A percentile compares a stretch with the other conserved stretches of the same genome.
Evolutionary conservation across 2,888 invertebrate genomes (phyloP).

Genomic region (Nasonia oneida): DNA sequence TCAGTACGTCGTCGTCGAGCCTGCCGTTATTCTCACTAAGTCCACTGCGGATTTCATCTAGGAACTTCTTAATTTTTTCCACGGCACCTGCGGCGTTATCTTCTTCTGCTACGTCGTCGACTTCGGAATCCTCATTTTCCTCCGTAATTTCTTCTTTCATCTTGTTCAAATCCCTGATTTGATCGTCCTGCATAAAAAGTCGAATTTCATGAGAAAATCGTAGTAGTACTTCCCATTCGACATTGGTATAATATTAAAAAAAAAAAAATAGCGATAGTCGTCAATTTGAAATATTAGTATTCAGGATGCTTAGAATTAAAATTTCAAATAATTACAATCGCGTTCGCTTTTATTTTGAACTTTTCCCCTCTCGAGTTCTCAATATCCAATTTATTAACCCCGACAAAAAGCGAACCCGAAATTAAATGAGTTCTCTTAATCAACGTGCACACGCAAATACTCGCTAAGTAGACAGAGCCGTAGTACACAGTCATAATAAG

Average conservation of each 20-base stretch:
- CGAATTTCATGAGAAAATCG: neutral
- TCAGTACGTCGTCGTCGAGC: slow-evolving; percentile 78
- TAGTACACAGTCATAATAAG: neutral
- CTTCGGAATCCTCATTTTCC: slow-evolving; percentile 67
- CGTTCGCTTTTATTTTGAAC: too few species aligned
- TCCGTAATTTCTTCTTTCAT: slow-evolving; percentile 62
- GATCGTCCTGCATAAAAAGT: neutral
- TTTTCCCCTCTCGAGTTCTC: too few species aligned
- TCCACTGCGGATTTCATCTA: slow-evolving; percentile 77
- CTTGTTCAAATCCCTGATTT: slow-evolving; percentile 63
- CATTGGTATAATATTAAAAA: neutral
- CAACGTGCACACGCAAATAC: neutral
- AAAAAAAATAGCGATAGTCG: neutral
- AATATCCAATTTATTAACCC: too few species aligned
- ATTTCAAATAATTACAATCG: neutral
- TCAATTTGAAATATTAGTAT: too few species aligned
- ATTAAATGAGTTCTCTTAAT: neutral
- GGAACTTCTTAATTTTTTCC: slow-evolving; percentile 76
- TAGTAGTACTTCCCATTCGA: neutral
- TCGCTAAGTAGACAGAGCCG: neutral
- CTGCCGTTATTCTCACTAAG: slow-evolving; percentile 76
- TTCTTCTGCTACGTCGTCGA: slow-evolving; percentile 63
- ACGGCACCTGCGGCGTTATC: slow-evolving; percentile 69
- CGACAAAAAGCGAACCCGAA: neutral
- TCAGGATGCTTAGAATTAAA: neutral